These are phyloP conservation scores for Mesoclemmys tuberculata DNA, from an alignment of 2,113 vertebrate species.

Conservation along the genomic window DNA sequence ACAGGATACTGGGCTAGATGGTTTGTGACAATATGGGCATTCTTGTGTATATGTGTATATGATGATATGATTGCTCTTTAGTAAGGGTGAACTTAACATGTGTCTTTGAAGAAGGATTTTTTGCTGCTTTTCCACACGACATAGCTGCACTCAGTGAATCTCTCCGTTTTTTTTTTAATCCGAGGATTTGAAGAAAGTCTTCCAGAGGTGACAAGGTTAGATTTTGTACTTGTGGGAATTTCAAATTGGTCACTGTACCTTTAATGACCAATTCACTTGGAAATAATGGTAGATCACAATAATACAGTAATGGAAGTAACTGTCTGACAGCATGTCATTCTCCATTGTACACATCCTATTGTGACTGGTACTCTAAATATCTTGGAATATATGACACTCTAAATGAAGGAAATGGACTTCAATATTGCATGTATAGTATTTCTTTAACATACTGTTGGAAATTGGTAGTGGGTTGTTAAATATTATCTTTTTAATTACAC, in stretches of 20 bases:
- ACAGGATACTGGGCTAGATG: background rate
- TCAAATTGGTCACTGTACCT: background rate
- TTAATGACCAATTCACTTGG: background rate
- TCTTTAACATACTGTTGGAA: background rate
- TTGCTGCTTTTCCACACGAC: background rate
- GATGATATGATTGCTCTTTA: background rate
- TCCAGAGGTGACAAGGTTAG: background rate
- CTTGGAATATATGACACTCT: background rate
- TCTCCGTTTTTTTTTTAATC: background rate
- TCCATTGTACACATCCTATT: background rate
- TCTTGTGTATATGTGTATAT: background rate
- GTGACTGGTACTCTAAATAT: fast-evolving
- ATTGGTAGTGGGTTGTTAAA: background rate
- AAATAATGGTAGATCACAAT: background rate
- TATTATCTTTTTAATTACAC: background rate
- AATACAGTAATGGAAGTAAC: background rate
- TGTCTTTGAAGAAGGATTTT: background rate
- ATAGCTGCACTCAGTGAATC: background rate
- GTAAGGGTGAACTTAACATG: background rate
- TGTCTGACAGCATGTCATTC: background rate
- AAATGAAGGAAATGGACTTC: background rate
- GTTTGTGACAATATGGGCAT: background rate
- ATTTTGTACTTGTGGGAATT: background rate
- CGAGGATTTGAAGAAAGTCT: background rate
- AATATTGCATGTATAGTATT: background rate